phyloP scores from a whole-genome alignment of 30 jellyfish, hydroid and myxozoan genomes.

The Nemopilema nomurai region DNA sequence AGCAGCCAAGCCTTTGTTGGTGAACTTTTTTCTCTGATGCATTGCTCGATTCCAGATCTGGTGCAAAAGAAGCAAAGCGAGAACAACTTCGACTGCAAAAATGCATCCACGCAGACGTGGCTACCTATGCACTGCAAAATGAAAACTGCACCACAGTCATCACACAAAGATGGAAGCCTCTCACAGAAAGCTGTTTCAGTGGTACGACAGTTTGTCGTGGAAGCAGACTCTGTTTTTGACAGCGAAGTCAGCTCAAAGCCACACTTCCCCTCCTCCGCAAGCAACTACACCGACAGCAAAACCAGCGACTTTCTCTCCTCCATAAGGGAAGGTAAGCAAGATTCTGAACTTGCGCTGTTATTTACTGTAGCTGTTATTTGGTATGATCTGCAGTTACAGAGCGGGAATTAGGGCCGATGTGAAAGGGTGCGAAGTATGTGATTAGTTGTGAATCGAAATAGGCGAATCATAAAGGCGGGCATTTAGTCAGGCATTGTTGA shows the following conservation, averaged over 20 bases:
- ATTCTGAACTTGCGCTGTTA: neutral
- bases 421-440: too few species aligned
- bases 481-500: too few species aligned
- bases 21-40: neutral
- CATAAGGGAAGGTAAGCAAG: conserved; percentile 32
- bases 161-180: conserved; percentile 48
- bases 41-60: conserved; percentile 7
- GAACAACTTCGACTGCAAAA: conserved; percentile 1
- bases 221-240: conserved; percentile 54
- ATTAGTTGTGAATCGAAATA: too few species aligned
- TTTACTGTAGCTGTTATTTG: neutral
- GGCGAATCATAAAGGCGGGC: too few species aligned
- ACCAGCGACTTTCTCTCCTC: conserved; percentile 46
- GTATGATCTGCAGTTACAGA: neutral
- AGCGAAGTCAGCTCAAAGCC: conserved; percentile 68
- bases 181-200: conserved; percentile 3
- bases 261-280: conserved; percentile 68
- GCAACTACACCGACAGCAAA: conserved; percentile 64
- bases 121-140: conserved; percentile 24
- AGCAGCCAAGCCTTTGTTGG: neutral
- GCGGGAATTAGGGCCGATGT: too few species aligned
- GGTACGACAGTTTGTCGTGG: conserved; percentile 30
- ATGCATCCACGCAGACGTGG: conserved; percentile 71
- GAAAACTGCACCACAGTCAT: conserved; percentile 46
- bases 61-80: neutral